phyloP scores from a whole-genome alignment of 2,113 vertebrate genomes.

The Oxyruncus cristatus region DNA sequence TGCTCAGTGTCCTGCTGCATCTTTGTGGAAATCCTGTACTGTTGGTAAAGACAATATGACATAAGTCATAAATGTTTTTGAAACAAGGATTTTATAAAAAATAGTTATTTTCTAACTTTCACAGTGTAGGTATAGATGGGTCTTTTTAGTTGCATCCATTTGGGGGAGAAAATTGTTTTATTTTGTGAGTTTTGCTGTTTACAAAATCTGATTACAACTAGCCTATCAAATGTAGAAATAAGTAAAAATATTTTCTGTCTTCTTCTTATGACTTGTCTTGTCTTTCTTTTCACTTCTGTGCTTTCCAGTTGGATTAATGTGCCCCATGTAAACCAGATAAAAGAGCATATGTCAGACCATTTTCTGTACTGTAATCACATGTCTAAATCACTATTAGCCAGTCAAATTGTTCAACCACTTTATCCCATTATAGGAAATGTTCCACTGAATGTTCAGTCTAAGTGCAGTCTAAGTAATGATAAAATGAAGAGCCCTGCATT shows the following conservation, averaged over 20 bases:
- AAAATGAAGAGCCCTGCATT: slow-evolving; percentile 2
- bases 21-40: neutral
- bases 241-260: neutral
- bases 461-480: slow-evolving; percentile 49
- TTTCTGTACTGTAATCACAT: slow-evolving; percentile 65
- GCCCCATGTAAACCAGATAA: slow-evolving; percentile 58
- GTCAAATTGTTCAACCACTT: slow-evolving; percentile 52
- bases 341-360: slow-evolving; percentile 61
- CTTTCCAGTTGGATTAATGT: slow-evolving; percentile 44
- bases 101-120: neutral
- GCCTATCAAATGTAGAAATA: neutral
- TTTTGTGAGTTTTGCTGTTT: neutral
- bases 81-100: neutral
- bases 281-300: slow-evolving; percentile 7
- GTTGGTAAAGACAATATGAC: neutral
- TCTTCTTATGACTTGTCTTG: neutral
- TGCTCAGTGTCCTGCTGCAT: neutral
- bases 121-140: neutral
- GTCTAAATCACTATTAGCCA: slow-evolving; percentile 63
- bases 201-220: neutral
- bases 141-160: neutral
- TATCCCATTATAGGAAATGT: slow-evolving; percentile 62
- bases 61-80: neutral
- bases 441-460: slow-evolving; percentile 46
- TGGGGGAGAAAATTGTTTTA: neutral